A percentile compares a stretch with the other conserved stretches of the same genome.
These are phyloP conservation scores for Etia nguti DNA, from an alignment of 2,113 vertebrate species.

Conservation along the genomic window DNA sequence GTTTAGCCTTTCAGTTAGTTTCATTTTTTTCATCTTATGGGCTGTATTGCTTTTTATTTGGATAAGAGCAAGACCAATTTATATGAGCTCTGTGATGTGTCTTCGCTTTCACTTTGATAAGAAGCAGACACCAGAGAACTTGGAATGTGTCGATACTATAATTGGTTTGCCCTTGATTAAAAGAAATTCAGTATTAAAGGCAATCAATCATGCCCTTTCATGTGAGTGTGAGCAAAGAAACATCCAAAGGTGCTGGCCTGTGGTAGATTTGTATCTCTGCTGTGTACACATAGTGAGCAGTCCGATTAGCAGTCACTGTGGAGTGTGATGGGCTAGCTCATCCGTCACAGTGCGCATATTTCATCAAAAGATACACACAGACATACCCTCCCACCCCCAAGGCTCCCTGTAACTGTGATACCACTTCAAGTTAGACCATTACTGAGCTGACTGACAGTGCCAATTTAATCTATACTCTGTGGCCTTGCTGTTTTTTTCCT, in stretches of 20 bases:
- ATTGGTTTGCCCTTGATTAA: neutral
- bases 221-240: neutral
- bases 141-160: neutral
- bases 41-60: neutral
- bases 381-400: neutral
- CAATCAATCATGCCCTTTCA: neutral
- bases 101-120: neutral
- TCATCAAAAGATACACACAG: constrained; percentile 11
- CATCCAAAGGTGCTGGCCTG: neutral
- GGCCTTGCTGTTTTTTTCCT: neutral
- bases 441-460: neutral
- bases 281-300: neutral
- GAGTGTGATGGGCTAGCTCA: neutral
- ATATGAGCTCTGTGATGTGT: neutral
- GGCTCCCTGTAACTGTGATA: constrained; percentile 19
- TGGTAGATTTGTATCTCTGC: neutral
- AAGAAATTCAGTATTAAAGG: neutral
- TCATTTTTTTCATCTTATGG: neutral
- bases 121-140: neutral
- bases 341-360: constrained; percentile 1
- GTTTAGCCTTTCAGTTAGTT: neutral
- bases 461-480: constrained; percentile 2
- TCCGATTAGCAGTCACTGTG: constrained; percentile 9
- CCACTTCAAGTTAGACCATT: constrained; percentile 26
- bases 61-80: neutral